A percentile compares a stretch with the other conserved stretches of the same genome.
phyloP scores from a whole-genome alignment of 2,797 vertebrate genomes.

The Rhinichthys osculus region DNA sequence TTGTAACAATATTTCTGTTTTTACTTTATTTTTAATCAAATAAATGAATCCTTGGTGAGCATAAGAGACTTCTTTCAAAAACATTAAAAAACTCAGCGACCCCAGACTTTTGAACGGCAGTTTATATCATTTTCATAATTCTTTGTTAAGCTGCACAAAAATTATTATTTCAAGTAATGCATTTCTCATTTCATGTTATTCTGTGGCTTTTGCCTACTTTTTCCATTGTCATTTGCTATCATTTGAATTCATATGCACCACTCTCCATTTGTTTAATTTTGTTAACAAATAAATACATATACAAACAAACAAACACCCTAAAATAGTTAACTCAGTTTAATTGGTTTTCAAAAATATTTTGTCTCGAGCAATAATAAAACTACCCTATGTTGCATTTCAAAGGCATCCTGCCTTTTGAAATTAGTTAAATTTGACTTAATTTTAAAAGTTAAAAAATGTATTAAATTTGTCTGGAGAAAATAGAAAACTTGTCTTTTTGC shows the following conservation, averaged over 20 bases:
- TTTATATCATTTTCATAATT: slow-evolving; percentile 7
- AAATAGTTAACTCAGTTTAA: not conserved
- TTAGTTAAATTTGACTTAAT: not conserved
- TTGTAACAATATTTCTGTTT: not conserved
- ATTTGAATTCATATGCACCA: not conserved
- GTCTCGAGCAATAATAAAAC: not conserved
- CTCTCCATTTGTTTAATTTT: not conserved
- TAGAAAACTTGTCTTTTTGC: not conserved
- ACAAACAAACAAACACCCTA: too few relatives aligned
- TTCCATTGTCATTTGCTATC: not conserved
- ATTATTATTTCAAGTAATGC: not conserved
- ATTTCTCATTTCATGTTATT: not conserved
- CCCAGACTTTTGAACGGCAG: not conserved
- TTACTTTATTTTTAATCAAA: not conserved
- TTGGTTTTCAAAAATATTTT: not conserved
- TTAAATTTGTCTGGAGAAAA: not conserved
- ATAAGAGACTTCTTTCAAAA: not conserved
- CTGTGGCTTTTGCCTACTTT: not conserved
- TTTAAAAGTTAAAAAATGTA: not conserved
- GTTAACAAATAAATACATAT: not conserved
- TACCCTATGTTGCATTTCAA: not conserved
- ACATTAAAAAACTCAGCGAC: not conserved
- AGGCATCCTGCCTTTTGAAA: not conserved
- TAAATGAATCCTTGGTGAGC: not conserved
- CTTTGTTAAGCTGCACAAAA: not conserved